Evolutionary conservation across 2,888 invertebrate species (phyloP), one percentile per base, ranked within the genome.

Genomic region (Caenorhabditis macrosperma): DNA sequence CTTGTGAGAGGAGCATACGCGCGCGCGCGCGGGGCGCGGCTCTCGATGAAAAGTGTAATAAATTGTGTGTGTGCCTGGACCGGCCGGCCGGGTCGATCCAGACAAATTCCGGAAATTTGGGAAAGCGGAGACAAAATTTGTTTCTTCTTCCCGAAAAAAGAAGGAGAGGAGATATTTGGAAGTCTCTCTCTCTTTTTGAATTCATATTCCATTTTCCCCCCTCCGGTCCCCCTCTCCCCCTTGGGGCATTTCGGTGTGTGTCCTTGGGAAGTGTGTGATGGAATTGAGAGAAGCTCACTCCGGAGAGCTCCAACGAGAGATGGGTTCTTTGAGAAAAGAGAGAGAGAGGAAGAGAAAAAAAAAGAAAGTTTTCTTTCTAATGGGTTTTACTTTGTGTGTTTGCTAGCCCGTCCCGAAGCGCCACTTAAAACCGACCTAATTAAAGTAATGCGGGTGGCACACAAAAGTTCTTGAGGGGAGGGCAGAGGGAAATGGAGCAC

Each of bases 371-470:
- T 35, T 52, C 60, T 48, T 57, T 57, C 52, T 63, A 61, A 63
- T 63, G 71, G 61, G 71, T 46, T 71, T 55, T 71, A 46, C 61
- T 63, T 71, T 46, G 33, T 4, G 15, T 44, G 6, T 4, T 44
- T n/a, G n/a, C n/a, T n/a, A n/a, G n/a, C n/a, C n/a, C n/a, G n/a
- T 22, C 46, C 17, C 20, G 35, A 50, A 50, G 60, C 28, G 48
- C 50, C 59, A 38, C 64, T 54, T 69, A 46, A 28, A 57, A 22
- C n/a, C 10, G 24, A 54, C 60, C 69, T 71, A 71, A 71, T 71
- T 71, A 71, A 71, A 71, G 69, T 71, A 71, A 71, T 71, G 69
- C 54, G n/a, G n/a, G n/a, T n/a, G n/a, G n/a, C n/a, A n/a, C n/a
- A n/a, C n/a, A n/a, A n/a, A n/a, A n/a, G n/a, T n/a, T n/a, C n/a